Base-by-base conservation (phyloP, 2,113 vertebrate species). In the Rhizomys pruinosus region DNA sequence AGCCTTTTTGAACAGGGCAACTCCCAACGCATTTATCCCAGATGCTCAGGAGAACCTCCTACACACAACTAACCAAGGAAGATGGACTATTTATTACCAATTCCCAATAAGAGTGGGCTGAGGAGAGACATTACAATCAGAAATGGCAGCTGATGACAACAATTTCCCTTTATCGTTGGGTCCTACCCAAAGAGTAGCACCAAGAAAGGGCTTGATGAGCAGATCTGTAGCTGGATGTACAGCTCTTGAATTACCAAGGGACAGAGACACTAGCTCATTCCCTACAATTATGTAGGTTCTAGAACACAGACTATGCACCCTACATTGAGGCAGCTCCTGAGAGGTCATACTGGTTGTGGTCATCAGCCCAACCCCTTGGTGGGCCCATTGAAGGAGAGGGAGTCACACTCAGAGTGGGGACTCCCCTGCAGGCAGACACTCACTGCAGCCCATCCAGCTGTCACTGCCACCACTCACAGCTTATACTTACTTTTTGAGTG, bases 381-480 rank as follows among this genome's bases (percentile, higher is more conserved):
- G 95, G 90, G 85, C 74, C 92, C 93, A 55, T 90, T 80, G 85
- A 68, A 96, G 96, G 94, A 93, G 84, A 95, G 86, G 91, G 97
- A 96, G 84, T 98, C 95, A 97, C 76, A 42, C 90, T 87, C 94
- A 93, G 69, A 64, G 87, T 90, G 7, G 96, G 96, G 74, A 87
- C 92, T 77, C n/a, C 47, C 97, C 94, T 25, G 7, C 96, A 87
- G 94, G 80, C 80, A 47, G 87, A 94, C 98, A 98, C 95, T 98
- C 97, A 0, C 98, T 96, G 97, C 32, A 98, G 92, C 82, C 96
- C 95, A 15, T 98, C 98, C 96, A 92, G 89, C 85, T 96, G 98
- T 98, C 98, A 99, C 95, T 99, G 99, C n/a, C n/a, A n/a, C n/a
- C n/a, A n/a, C n/a, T n/a, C n/a, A n/a, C n/a, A n/a, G n/a, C n/a